Base-by-base conservation (phyloP, 2,888 invertebrate genomes). In the Eumerus sabulonum region DNA sequence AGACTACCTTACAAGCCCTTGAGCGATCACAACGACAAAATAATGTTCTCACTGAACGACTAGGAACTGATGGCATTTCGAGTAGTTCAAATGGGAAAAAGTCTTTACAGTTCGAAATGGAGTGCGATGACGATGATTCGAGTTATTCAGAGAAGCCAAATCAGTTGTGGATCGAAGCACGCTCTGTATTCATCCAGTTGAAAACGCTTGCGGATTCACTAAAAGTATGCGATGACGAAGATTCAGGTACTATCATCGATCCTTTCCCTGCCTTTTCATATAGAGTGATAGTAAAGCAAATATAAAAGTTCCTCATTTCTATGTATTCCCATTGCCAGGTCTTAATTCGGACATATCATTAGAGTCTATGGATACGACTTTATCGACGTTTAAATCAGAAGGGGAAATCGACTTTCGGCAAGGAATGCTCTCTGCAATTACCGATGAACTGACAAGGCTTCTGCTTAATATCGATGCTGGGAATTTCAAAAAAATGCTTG, bases 81-180 rank as follows among this genome's bases (percentile, higher is more conserved):
- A 86, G 83, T 62, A 62, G 63, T 59, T 84, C 85, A 66, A 84
- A 86, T 83, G 86, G 90, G 83, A 85, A 90, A 86, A 86, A 90
- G 86, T 96, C 97, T 17, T 91, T 98, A 72, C 95, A 96, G 86
- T 96, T 95, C 82, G 97, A 98, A 91, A 95, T 98, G 93, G 96
- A 97, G 87, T 92, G 94, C 57, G 93, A 93, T 83, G 94, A 94
- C 74, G 92, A 92, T 60, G 90, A 92, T 51, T 88, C 88, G 9
- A 90, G 89, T 59, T 88, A 86, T 53, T 88, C 90, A 11, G 88
- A 86, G 86, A 85, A 87, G 85, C 82, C 88, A 82, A 86, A 90
- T 86, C 91, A 93, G 91, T 90, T 92, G 90, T 87, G 92, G 83
- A 90, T 90, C 51, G 93, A 94, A 84, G 93, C 93, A 47, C 91